Evolutionary conservation across 2,797 vertebrate genomes (phyloP), one percentile per base, ranked within the genome.

Genomic region (Silurus lanzhouensis): DNA sequence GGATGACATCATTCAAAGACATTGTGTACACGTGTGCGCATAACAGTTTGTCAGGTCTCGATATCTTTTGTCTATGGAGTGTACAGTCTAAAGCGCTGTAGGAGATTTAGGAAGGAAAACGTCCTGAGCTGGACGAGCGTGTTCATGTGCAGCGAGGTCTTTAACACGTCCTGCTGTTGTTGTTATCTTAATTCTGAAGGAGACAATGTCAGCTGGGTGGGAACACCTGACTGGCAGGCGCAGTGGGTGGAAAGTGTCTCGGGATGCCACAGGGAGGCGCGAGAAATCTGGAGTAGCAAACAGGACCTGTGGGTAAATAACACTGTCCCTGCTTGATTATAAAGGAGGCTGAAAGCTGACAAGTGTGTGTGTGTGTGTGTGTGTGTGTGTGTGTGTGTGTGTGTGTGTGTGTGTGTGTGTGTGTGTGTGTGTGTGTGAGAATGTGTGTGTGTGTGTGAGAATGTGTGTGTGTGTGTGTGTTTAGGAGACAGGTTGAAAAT

Each of bases 151-250:
- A 46, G 77, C 60, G 84, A 88, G 76, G 82, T 81, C 82, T 84
- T 79, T 75, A 87, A 86, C 80, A 86, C 70, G 66, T 87, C 20
- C 85, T 83, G 46, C 48, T 81, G 70, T 57, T 58, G 83, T 89
- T 83, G 90, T 70, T 44, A 86, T 90, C 76, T 88, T 89, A 81
- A 92, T 83, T 89, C 57, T 78, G 81, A 68, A 5, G 66, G 31
- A 74, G 67, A 48, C n/a, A 57, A 46, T 87, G 92, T 92, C 94
- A 95, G 94, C 93, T 95, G 94, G 94, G 92, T 88, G 84, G 84
- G 89, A 94, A 92, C 94, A 95, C 92, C 94, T 94, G 94, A 92
- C 92, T 93, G 90, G 91, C 93, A 92, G 91, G 91, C 91, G 92
- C 89, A 88, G 90, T 90, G 89, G 90, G 88, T 90, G 88, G 90